A percentile compares a stretch with the other conserved stretches of the same genome.
Conservation (phyloP, 2,113 vertebrate species). For the Psittacus erithacus region DNA sequence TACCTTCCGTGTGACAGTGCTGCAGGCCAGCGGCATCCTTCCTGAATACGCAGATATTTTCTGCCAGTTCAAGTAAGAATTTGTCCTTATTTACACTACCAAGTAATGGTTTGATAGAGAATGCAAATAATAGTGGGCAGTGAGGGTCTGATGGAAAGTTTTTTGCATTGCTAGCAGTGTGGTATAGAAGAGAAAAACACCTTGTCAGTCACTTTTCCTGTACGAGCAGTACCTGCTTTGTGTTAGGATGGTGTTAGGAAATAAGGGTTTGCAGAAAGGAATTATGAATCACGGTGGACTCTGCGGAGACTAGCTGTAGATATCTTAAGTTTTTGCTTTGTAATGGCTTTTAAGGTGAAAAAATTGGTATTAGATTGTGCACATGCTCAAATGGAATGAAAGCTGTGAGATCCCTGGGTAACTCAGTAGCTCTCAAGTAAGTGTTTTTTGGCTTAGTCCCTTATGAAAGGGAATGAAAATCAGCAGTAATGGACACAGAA, state of each 20-base stretch:
- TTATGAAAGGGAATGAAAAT: not conserved
- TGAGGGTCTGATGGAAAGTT: not conserved
- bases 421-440: not conserved
- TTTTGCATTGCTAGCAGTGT: not conserved
- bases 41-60: slow-evolving; percentile 97
- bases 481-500: not conserved
- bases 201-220: not conserved
- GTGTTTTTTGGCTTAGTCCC: not conserved
- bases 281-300: not conserved
- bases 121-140: not conserved
- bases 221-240: not conserved
- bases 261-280: not conserved
- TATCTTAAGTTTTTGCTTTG: not conserved
- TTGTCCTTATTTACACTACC: not conserved
- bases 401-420: not conserved
- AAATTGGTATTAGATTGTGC: not conserved
- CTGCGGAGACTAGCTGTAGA: not conserved
- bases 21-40: slow-evolving; percentile 91
- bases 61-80: slow-evolving; percentile 98
- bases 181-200: not conserved
- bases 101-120: not conserved
- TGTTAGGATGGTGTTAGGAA: not conserved
- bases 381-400: not conserved
- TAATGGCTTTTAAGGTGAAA: not conserved
- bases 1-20: slow-evolving; percentile 95